Evolutionary conservation across 2,888 invertebrate species (phyloP), one percentile per base, ranked within the genome.

Genomic region (Esperia sulphurella): DNA sequence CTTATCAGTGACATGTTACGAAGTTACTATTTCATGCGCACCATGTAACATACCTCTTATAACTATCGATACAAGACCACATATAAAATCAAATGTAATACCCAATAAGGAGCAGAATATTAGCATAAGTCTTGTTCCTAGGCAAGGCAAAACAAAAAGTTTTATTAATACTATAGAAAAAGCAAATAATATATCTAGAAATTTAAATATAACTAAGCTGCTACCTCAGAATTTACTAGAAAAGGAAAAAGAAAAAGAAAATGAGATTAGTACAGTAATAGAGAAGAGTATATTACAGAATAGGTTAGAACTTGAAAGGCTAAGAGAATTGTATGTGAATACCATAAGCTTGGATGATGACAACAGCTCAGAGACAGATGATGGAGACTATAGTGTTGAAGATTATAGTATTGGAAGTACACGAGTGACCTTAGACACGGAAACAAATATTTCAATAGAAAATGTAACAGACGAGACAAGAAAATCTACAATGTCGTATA

Each of bases 21-120:
- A 87, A 58, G 68, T 71, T 51, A 55, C 55, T 44, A 62, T 85
- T 4, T 57, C 71, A 3, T 88, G 88, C 55, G 67, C 72, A 31
- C 76, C 78, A 8, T 83, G 83, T 51, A 63, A 72, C 51, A 58
- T 70, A 49, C 58, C 66, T 37, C 31, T 51, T 9, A 41, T 54
- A 41, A 41, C 54, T 14, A 38, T 41, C 9, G 30, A 42, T 28
- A 45, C 44, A 39, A 39, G 13, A 14, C 8, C 39, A 14, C 14
- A 39, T 6, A 13, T 8, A 5, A 21, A 21, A 21, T 21, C 5
- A 21, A 21, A 21, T 21, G 35, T 2, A 14, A 30, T n/a, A 30
- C n/a, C n/a, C n/a, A n/a, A n/a, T n/a, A n/a, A n/a, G n/a, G n/a
- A n/a, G n/a, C n/a, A 12, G 13, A 28, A 8, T 42, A 14, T 10